phyloP scores from a whole-genome alignment of 2,797 vertebrate genomes.

The Malurus splendens region DNA sequence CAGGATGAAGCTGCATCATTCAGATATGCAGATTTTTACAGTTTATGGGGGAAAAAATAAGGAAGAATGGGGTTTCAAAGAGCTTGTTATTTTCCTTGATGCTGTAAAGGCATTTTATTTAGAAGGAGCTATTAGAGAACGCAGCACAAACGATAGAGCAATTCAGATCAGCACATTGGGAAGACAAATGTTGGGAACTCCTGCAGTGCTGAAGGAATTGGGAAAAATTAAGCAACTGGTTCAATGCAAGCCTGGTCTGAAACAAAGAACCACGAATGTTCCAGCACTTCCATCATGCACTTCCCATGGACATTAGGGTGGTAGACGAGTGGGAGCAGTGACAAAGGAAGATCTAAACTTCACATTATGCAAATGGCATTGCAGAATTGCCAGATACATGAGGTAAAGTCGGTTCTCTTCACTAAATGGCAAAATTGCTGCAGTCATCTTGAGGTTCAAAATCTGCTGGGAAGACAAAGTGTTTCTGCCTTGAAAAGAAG shows the following conservation, averaged over 20 bases:
- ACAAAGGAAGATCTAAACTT: neutral
- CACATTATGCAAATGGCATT: constrained; percentile 9
- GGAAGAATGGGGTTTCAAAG: neutral
- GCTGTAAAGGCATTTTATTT: neutral
- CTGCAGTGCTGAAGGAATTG: neutral
- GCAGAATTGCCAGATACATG: neutral
- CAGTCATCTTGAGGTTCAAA: neutral
- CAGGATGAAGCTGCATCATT: neutral
- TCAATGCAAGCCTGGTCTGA: neutral
- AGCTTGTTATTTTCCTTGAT: neutral
- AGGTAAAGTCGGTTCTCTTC: neutral
- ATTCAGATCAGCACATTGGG: neutral
- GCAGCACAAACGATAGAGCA: neutral
- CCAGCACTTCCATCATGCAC: neutral
- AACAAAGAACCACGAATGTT: neutral
- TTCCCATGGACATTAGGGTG: neutral
- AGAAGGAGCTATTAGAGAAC: neutral
- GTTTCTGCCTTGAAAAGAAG: neutral
- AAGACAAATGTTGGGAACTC: neutral
- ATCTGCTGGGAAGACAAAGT: neutral
- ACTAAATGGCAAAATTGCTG: neutral
- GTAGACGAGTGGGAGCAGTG: neutral
- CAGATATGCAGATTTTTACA: constrained; percentile 13
- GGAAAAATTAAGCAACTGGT: constrained; percentile 27
- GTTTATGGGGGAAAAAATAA: neutral